Evolutionary conservation across 2,888 invertebrate genomes (phyloP), one percentile per base, ranked within the genome.

Genomic region (Melieria omissa): DNA sequence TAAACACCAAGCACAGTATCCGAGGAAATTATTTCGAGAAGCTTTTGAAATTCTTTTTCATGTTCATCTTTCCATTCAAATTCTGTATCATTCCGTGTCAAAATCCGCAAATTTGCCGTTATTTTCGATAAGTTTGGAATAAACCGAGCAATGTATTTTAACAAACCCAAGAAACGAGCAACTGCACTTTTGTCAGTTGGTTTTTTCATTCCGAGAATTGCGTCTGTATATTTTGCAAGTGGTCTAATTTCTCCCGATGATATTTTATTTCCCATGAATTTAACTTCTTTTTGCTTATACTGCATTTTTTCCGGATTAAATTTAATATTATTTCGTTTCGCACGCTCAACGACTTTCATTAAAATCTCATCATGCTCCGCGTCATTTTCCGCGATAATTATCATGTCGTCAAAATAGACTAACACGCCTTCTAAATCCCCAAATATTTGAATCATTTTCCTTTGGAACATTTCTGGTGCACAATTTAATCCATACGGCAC

Each of bases 381-480:
- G 1, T 58, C 7, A 46, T 52, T 66, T 10, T 29, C n/a, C 4
- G 66, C 61, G 45, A n/a, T 10, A 5, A 71, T 54, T n/a, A 47
- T 8, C 41, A 70, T 62, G n/a, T 84, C 82, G 76, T 85, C 82
- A 64, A 82, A 80, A 72, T 82, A 83, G 0, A 83, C 73, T 8
- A 78, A 68, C n/a, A 82, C 80, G 9, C 81, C 80, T n/a, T 77
- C 74, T 46, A 84, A 83, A 60, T 81, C 80, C 12, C 80, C 82
- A 76, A 83, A 84, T 41, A 80, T 76, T 12, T 72, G 73, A 49
- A 76, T 74, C 73, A 79, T 80, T 64, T 75, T 76, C 58, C 72
- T 76, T 71, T 84, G 82, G 71, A 83, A 83, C 9, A 81, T 78
- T 77, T 83, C 83, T 5, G 81, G 78, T 10, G n/a, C 6, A 82